Conservation (phyloP, 2,888 invertebrate genomes). For the Agriopis leucophaearia region DNA sequence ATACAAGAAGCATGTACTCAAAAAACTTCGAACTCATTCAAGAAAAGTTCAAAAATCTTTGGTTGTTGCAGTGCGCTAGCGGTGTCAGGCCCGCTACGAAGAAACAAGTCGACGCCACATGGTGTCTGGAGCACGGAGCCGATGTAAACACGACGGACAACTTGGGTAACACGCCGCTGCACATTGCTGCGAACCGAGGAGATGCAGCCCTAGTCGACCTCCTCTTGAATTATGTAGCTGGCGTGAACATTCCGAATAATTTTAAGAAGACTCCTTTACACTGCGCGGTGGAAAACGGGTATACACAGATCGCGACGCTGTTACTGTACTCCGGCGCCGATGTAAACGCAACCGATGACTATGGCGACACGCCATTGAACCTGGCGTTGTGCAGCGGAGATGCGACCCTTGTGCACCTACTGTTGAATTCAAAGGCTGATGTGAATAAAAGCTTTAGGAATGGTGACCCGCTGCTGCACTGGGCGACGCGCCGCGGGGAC, state of each 20-base stretch:
- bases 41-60: not conserved
- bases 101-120: not conserved
- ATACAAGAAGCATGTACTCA: not conserved
- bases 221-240: not conserved
- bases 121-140: constrained; percentile 1
- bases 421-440: not conserved
- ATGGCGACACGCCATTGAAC: too few species aligned
- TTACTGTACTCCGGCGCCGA: not conserved
- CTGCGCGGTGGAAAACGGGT: too few species aligned
- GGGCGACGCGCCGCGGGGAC: not conserved
- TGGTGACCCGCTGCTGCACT: not conserved
- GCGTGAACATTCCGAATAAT: not conserved
- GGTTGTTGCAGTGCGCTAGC: not conserved
- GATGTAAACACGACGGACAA: not conserved
- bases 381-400: too few species aligned
- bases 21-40: not conserved
- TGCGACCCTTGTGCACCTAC: too few species aligned
- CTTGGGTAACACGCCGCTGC: not conserved
- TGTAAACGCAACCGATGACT: not conserved
- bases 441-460: not conserved
- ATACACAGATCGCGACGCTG: too few species aligned
- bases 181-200: not conserved
- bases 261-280: too few species aligned
- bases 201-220: not conserved
- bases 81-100: not conserved